phyloP scores from a whole-genome alignment of 2,888 invertebrate species.

The Pyrochroa serraticornis region DNA sequence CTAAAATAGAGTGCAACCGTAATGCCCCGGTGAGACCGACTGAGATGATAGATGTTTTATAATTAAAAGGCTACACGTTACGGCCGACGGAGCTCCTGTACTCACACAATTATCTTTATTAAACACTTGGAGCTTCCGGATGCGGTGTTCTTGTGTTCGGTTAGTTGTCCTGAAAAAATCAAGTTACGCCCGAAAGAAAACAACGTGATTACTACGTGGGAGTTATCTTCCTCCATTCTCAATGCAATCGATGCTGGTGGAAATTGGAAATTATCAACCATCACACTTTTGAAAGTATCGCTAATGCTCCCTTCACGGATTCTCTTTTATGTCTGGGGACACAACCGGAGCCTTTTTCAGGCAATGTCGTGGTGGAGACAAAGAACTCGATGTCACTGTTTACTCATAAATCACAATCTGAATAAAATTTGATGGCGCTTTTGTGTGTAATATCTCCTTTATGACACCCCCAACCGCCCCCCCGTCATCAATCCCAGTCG shows the following conservation, averaged over 20 bases:
- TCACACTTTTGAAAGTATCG: no score
- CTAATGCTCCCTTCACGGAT: no score
- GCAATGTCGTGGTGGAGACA: slow-evolving; percentile 6
- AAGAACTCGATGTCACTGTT: slow-evolving; percentile 27
- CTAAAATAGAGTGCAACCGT: slow-evolving; percentile 4
- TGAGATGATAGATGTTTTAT: slow-evolving; percentile 13
- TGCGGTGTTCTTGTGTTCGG: not conserved
- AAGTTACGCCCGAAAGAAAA: no score
- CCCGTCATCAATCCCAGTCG: slow-evolving; percentile 45
- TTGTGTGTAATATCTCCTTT: slow-evolving; percentile 39
- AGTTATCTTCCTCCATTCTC: no score
- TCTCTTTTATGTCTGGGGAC: no score
- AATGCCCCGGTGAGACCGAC: not conserved
- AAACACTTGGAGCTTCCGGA: slow-evolving; percentile 5
- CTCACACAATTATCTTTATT: slow-evolving; percentile 16
- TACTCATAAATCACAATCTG: slow-evolving; percentile 38
- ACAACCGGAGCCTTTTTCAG: not conserved
- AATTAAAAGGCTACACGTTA: slow-evolving; percentile 20
- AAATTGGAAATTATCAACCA: no score
- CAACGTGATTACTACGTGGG: no score
- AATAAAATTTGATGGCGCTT: slow-evolving; percentile 37
- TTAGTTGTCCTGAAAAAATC: not conserved
- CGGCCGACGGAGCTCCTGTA: slow-evolving; percentile 3
- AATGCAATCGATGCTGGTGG: no score
- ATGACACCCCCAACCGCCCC: slow-evolving; percentile 36